Evolutionary conservation across 2,888 invertebrate species (phyloP), one percentile per base, ranked within the genome.

Genomic region (Thera britannica): DNA sequence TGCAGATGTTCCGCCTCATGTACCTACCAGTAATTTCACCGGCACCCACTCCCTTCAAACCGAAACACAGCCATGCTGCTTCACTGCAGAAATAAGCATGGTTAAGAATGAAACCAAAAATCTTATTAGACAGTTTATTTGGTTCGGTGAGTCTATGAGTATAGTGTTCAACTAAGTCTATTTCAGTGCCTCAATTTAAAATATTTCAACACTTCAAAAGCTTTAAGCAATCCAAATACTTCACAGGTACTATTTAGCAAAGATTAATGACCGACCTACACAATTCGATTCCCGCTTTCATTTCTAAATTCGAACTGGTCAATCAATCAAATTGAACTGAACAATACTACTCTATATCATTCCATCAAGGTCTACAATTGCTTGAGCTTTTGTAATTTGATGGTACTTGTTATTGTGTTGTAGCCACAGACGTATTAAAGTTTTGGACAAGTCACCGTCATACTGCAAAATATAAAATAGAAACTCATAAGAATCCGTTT

Each of bases 211-310:
- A 63, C 51, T 44, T 23, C 35, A 11, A 46, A 58, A 62, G 12
- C 63, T 44, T 46, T 35, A 36, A 38, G 64, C 68, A 58, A 61
- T 60, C 59, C 35, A 57, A 68, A 72, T 65, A 64, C 59, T 65
- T 66, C 76, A 75, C 79, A 76, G 71, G 72, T 72, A 64, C 68
- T 68, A 72, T 72, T 75, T 65, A 72, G 54, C 56, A 58, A 79
- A 86, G 85, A 88, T 87, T 86, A 83, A 88, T 87, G 85, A 76
- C 78, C 74, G 72, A 67, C 77, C 76, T 77, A 78, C 77, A 68
- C 76, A 73, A 79, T 79, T 83, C 80, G 77, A 81, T 83, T 81
- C 77, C 68, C 77, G 77, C 79, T 79, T 83, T 81, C 77, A 77
- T 77, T 77, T 79, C 79, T 77, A 77, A 41, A 84, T 84, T 80